A percentile compares a stretch with the other conserved stretches of the same genome.
Evolutionary conservation across 2,797 vertebrate genomes (phyloP).

Genomic region (Xenopus petersii): DNA sequence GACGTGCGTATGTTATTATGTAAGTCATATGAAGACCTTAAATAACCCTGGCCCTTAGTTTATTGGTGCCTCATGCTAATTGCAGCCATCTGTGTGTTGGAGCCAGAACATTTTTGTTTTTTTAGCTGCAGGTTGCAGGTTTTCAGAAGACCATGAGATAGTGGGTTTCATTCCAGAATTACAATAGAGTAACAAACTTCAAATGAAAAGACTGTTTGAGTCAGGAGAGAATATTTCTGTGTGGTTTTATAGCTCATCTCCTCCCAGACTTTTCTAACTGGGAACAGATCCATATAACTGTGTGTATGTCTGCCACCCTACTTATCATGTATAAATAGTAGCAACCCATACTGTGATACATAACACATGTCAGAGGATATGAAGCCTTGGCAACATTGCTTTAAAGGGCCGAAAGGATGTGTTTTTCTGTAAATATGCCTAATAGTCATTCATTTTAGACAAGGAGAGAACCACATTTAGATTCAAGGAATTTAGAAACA

Average conservation of each 20-base stretch:
- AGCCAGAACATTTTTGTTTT: constrained; percentile 10
- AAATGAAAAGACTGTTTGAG: background rate
- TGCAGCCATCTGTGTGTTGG: background rate
- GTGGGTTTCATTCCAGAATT: constrained; percentile 13
- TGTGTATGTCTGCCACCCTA: background rate
- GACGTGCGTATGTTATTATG: too few species aligned
- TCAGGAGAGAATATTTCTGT: background rate
- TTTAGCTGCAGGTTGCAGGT: constrained; percentile 15
- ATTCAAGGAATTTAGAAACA: too few species aligned
- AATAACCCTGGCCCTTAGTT: background rate
- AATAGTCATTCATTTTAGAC: too few species aligned
- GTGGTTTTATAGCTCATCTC: constrained; percentile 26
- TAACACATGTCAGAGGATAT: too few species aligned
- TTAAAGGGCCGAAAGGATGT: too few species aligned
- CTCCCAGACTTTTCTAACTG: constrained; percentile 13
- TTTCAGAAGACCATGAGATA: background rate
- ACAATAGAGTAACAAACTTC: constrained; percentile 14
- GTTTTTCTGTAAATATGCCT: too few species aligned
- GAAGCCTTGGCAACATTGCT: too few species aligned
- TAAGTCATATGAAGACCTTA: background rate
- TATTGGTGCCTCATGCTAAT: background rate
- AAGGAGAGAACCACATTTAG: too few species aligned
- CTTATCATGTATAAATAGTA: constrained; percentile 1
- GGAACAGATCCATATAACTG: constrained; percentile 5
- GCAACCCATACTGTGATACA: too few species aligned